Conservation (phyloP, 2,888 invertebrate species). For the Heliconius ismenius region DNA sequence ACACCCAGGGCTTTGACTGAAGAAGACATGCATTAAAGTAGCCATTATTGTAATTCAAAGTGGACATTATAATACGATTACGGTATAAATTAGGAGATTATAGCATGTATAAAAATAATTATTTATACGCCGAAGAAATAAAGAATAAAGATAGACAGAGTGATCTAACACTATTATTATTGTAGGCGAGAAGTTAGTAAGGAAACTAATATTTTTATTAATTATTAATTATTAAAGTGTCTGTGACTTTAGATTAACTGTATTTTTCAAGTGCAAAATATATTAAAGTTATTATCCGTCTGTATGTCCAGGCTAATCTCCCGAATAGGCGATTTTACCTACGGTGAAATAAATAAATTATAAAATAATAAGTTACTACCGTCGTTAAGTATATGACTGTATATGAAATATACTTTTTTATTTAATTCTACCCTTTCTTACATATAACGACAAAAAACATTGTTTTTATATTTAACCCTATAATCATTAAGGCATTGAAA, state of each 20-base stretch:
- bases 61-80: constrained; percentile 62
- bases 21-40: constrained; percentile 78
- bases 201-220: no score
- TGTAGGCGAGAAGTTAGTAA: no score
- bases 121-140: not conserved
- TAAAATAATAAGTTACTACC: not conserved
- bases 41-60: constrained; percentile 80
- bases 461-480: no score
- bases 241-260: no score
- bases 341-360: not conserved
- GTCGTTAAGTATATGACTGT: not conserved
- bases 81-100: constrained; percentile 45
- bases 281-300: no score
- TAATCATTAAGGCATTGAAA: no score
- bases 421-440: no score
- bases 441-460: no score
- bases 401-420: not conserved
- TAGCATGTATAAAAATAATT: not conserved
- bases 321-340: no score
- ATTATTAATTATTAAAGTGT: no score
- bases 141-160: not conserved
- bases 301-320: no score
- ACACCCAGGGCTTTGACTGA: constrained; percentile 75
- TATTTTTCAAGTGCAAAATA: no score
- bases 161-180: not conserved